phyloP scores from a whole-genome alignment of 2,888 invertebrate species.

The Drosophila stalkeri region DNA sequence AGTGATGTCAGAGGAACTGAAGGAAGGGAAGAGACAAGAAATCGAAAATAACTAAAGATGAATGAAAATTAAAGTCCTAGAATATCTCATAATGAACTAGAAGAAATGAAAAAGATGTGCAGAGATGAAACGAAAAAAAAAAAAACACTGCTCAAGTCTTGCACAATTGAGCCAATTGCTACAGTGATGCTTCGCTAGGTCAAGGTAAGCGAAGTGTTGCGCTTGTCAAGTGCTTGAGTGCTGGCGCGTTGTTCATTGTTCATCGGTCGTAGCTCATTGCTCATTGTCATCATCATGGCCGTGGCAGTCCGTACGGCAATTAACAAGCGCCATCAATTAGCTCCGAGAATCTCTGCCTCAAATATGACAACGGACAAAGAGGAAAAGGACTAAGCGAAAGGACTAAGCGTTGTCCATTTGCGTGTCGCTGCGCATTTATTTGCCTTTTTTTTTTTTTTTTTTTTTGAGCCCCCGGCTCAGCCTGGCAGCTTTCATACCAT shows the following conservation, averaged over 20 bases:
- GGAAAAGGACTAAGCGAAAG: conserved; percentile 3
- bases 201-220: background rate
- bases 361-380: conserved; percentile 62
- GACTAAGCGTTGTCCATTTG: conserved; percentile 70
- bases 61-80: no score
- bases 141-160: background rate
- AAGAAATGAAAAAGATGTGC: no score
- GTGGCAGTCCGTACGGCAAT: conserved; percentile 46
- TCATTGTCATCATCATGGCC: conserved; percentile 22
- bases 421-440: conserved; percentile 68
- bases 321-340: conserved; percentile 73
- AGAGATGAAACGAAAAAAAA: no score
- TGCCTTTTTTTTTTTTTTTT: background rate
- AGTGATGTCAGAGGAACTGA: no score
- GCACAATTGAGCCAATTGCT: background rate
- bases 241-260: background rate
- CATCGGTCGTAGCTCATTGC: conserved; percentile 16
- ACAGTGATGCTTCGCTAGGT: background rate
- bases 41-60: background rate
- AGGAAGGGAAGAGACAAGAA: background rate
- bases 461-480: background rate
- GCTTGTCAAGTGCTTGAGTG: background rate
- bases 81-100: no score
- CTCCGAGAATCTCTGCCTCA: conserved; percentile 49
- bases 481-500: background rate